Conservation (phyloP, 2,797 vertebrate genomes). For the Eulemur coronatus region DNA sequence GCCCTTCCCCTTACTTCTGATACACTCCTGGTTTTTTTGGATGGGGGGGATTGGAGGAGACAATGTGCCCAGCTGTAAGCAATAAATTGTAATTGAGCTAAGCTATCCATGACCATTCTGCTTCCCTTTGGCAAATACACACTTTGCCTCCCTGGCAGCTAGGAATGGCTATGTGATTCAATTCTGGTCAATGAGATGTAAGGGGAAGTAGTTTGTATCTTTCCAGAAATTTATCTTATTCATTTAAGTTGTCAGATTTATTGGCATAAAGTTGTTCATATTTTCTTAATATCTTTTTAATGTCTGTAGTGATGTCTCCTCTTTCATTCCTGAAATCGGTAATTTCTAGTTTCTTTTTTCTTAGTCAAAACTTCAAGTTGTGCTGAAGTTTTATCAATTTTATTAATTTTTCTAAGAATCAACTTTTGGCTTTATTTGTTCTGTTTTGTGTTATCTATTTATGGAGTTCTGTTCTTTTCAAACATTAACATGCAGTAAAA, state of each 20-base stretch:
- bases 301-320: background rate
- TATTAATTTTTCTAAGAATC: background rate
- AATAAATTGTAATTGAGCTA: background rate
- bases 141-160: background rate
- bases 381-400: background rate
- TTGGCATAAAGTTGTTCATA: slow-evolving; percentile 9
- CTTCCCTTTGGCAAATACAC: background rate
- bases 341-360: background rate
- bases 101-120: background rate
- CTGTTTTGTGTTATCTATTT: slow-evolving; percentile 32
- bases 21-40: background rate
- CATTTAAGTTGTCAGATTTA: background rate
- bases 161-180: background rate
- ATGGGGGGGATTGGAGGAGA: background rate
- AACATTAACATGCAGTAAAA: background rate
- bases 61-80: background rate
- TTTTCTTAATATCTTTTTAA: background rate
- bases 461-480: background rate
- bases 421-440: background rate
- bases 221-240: background rate
- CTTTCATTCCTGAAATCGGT: background rate
- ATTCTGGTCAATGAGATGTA: background rate
- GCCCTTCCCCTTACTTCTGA: background rate
- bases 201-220: background rate
- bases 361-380: background rate